phyloP scores from a whole-genome alignment of 1,140 invertebrate species.

The Nasonia giraulti region DNA sequence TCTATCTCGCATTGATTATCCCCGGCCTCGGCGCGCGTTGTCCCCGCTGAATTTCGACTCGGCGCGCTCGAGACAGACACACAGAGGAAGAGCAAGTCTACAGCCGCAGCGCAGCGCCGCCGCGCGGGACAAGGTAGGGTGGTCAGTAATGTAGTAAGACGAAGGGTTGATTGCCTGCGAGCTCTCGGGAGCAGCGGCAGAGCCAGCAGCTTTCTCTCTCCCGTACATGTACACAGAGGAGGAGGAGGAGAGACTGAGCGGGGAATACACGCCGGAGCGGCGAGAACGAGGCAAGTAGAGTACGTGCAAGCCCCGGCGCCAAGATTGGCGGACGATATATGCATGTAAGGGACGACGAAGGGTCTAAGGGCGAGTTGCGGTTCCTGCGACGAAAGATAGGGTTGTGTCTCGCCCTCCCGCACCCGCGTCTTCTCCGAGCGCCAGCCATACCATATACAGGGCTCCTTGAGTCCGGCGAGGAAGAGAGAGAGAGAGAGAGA shows the following conservation, averaged over 20 bases:
- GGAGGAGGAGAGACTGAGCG: constrained; percentile 48
- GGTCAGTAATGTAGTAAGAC: constrained; percentile 73
- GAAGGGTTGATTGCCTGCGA: constrained; percentile 73
- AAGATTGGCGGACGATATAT: constrained; percentile 51
- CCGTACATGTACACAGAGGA: not conserved
- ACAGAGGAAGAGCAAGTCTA: constrained; percentile 17
- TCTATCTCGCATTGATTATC: constrained; percentile 52
- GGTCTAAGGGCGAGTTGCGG: constrained; percentile 69
- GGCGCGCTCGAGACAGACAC: constrained; percentile 6
- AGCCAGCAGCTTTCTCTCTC: not conserved
- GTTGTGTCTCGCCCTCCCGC: constrained; percentile 64
- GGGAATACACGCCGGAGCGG: constrained; percentile 54
- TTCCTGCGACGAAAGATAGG: constrained; percentile 71
- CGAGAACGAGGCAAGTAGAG: constrained; percentile 63
- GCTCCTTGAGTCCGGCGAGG: constrained; percentile 64
- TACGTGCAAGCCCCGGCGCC: constrained; percentile 59
- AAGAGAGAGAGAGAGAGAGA: too few species aligned
- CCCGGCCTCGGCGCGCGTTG: constrained; percentile 2
- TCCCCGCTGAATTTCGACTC: constrained; percentile 45
- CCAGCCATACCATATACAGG: not conserved
- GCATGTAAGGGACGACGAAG: constrained; percentile 38
- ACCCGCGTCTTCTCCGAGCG: constrained; percentile 55
- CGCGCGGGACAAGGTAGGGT: constrained; percentile 53
- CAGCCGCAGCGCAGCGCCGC: constrained; percentile 23
- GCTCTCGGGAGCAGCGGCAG: constrained; percentile 58